Evolutionary conservation across 2,113 vertebrate species (phyloP), one percentile per base, ranked within the genome.

Genomic region (Osmerus eperlanus): DNA sequence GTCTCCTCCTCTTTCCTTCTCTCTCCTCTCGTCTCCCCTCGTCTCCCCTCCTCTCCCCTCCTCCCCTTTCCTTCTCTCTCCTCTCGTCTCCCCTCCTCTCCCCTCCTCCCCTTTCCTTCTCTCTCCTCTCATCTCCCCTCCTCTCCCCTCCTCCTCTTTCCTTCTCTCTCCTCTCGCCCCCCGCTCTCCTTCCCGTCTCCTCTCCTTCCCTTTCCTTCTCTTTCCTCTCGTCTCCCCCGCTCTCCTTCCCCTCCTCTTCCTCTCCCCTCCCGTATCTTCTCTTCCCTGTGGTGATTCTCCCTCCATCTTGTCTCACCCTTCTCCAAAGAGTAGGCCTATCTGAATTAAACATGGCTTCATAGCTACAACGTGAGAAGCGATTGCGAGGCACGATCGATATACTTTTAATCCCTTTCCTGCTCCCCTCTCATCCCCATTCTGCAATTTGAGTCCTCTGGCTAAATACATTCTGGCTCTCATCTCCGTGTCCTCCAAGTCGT

Each of bases 311-410:
- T 9, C 36, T 41, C 36, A 4, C 36, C 69, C 32, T 73, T 72
- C 29, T 78, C 75, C 72, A 64, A 71, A 73, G 72, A 65, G 55
- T 41, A 67, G 23, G 23, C 23, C 23, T 23, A 23, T 74, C 60
- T 83, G 88, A 91, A 88, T 90, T 89, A 91, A 91, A 89, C 87
- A 91, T 80, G 76, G 84, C 83, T 83, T 81, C 84, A 84, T 85
- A 85, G 23, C 23, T 23, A 23, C 84, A 87, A 90, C 78, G 84
- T 83, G 81, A 80, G 75, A 81, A 70, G 84, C 63, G 62, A 86
- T 84, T 80, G 83, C 85, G 62, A 65, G 36, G 79, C 65, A 19
- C 51, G 87, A 89, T 92, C 88, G 67, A 91, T 90, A 85, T 76
- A 65, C 71, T 89, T 90, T 88, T 91, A 91, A 88, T 90, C 81